A percentile compares a stretch with the other conserved stretches of the same genome.
These are phyloP conservation scores for Ellobius talpinus DNA, from an alignment of 2,113 vertebrate genomes.

Conservation along the genomic window DNA sequence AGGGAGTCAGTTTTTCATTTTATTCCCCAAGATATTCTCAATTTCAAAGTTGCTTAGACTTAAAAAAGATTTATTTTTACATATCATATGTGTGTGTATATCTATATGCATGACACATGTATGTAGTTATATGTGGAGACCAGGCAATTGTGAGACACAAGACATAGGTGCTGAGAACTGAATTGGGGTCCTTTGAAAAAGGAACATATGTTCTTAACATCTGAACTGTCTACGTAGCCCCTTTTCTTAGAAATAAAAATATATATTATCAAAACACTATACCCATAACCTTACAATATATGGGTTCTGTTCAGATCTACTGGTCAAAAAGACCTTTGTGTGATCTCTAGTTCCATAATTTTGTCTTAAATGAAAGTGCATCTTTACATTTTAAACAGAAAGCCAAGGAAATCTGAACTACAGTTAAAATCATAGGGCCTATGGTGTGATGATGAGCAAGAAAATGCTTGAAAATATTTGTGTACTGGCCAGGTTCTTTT, in stretches of 20 bases:
- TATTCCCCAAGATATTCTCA: not conserved
- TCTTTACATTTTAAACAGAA: conserved; percentile 38
- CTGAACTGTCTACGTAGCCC: too few relatives aligned
- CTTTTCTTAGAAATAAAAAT: too few relatives aligned
- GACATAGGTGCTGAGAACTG: too few relatives aligned
- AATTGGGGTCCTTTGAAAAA: not conserved
- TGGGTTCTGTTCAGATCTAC: not conserved
- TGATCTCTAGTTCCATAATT: not conserved
- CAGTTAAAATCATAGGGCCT: not conserved
- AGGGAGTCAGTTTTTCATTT: not conserved
- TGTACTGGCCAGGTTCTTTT: not conserved
- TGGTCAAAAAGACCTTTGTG: not conserved
- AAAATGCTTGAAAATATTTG: conserved; percentile 52
- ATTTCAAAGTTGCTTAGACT: not conserved
- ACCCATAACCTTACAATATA: not conserved
- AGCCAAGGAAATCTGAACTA: not conserved
- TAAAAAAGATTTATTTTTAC: not conserved
- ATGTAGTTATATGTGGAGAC: not conserved
- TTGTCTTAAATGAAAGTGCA: not conserved
- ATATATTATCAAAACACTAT: not conserved
- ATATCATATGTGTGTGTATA: not conserved
- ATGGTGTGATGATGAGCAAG: not conserved
- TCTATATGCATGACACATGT: not conserved
- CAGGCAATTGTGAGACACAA: not conserved
- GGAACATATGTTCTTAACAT: too few relatives aligned